Percentiles rank a stretch among this genome's conserved stretches.
Evolutionary conservation across 1,140 invertebrate genomes (phyloP).

Genomic region (Rhagoletis pomonella): DNA sequence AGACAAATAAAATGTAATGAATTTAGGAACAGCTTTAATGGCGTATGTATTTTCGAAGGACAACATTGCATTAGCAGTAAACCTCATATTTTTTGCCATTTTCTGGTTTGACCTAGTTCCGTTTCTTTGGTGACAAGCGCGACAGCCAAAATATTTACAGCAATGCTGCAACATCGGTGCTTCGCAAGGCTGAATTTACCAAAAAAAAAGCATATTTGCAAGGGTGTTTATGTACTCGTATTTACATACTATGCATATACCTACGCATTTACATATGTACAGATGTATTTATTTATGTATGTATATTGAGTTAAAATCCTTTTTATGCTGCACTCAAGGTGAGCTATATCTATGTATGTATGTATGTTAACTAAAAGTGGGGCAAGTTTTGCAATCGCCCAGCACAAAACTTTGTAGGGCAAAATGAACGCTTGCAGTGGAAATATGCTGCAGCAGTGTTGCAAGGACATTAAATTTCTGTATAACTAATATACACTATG

Average conservation of each 20-base stretch:
- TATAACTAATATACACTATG: neutral
- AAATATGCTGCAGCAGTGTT: neutral
- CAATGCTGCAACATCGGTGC: neutral
- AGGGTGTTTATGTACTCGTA: neutral
- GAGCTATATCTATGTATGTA: neutral
- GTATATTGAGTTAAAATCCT: neutral
- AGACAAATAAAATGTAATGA: too few species aligned
- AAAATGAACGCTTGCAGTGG: neutral
- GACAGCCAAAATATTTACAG: neutral
- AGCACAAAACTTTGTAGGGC: neutral
- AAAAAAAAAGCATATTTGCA: neutral
- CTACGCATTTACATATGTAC: neutral
- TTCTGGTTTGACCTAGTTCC: neutral
- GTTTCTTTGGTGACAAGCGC: neutral
- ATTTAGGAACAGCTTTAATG: too few species aligned
- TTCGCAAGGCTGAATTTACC: neutral
- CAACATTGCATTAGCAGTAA: neutral
- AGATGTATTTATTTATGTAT: neutral
- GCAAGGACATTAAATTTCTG: neutral
- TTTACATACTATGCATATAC: neutral
- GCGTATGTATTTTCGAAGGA: neutral
- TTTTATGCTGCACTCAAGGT: slow-evolving; percentile 31
- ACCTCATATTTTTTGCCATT: neutral
- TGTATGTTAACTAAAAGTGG: neutral
- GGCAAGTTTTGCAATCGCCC: neutral